Percentiles rank a stretch among this genome's conserved stretches.
Evolutionary conservation across 2,888 invertebrate species (phyloP).

Genomic region (Anticlea derivata): DNA sequence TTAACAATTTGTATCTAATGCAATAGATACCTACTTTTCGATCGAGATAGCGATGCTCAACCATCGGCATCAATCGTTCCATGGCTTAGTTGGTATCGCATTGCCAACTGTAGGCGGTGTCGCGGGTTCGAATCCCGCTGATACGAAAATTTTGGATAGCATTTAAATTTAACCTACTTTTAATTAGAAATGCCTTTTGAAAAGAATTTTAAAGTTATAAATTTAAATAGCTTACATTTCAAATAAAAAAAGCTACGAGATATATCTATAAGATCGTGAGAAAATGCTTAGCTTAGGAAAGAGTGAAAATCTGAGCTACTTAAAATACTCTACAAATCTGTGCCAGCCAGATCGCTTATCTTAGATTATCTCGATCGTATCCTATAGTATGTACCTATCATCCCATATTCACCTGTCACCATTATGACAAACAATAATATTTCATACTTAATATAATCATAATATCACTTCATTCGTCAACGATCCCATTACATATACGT

Average conservation of each 20-base stretch:
- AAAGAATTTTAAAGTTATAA: too few relatives aligned
- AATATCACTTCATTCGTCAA: slow-evolving; percentile 20
- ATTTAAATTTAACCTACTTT: too few relatives aligned
- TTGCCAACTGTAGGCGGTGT: too few relatives aligned
- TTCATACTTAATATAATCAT: slow-evolving; percentile 7
- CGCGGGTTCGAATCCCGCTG: too few relatives aligned
- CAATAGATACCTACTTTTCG: too few relatives aligned
- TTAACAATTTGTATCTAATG: too few relatives aligned
- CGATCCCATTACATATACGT: not conserved
- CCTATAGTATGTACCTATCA: slow-evolving; percentile 11
- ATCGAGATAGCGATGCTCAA: too few relatives aligned
- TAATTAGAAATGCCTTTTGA: too few relatives aligned
- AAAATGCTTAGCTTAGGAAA: slow-evolving; percentile 34
- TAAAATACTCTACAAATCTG: slow-evolving; percentile 40
- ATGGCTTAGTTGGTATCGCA: too few relatives aligned
- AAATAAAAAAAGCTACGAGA: slow-evolving; percentile 16
- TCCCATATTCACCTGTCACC: slow-evolving; percentile 2
- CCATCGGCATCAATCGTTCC: too few relatives aligned
- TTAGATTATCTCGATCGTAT: slow-evolving; percentile 7
- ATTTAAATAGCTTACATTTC: slow-evolving; percentile 1
- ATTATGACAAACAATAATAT: slow-evolving; percentile 4
- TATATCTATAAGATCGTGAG: slow-evolving; percentile 25
- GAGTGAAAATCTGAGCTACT: slow-evolving; percentile 29
- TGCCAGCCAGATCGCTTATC: slow-evolving; percentile 51
- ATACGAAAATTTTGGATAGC: too few relatives aligned